Conservation (phyloP, 2,797 vertebrate genomes). For the Epinephelus awoara region DNA sequence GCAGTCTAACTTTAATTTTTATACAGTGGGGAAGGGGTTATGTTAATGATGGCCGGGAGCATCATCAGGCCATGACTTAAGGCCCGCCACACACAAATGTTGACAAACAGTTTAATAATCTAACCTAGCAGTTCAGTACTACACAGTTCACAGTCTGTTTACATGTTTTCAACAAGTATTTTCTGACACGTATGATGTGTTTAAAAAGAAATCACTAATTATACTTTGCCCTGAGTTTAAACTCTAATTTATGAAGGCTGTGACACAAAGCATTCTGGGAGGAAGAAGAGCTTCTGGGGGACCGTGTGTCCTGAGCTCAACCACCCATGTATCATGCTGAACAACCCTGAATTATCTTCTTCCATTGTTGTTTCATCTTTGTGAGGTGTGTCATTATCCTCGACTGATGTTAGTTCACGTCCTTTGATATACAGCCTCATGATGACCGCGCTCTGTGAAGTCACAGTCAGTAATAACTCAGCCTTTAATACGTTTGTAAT, state of each 20-base stretch:
- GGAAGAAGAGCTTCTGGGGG: slow-evolving; percentile 21
- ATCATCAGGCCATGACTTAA: too few species aligned
- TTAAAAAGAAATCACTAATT: too few species aligned
- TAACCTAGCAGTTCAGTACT: too few species aligned
- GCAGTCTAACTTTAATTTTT: too few species aligned
- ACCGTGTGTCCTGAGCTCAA: slow-evolving; percentile 24
- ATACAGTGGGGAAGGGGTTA: too few species aligned
- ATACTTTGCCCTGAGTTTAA: not conserved
- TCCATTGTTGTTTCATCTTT: slow-evolving; percentile 49
- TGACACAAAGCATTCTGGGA: slow-evolving; percentile 34
- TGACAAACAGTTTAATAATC: too few species aligned
- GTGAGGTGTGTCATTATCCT: slow-evolving; percentile 53
- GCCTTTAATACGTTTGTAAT: not conserved
- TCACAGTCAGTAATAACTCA: not conserved
- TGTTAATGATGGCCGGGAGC: too few species aligned
- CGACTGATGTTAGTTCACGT: slow-evolving; percentile 3
- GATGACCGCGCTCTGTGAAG: not conserved
- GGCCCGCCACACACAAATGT: too few species aligned
- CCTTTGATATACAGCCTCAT: slow-evolving; percentile 38
- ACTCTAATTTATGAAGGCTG: slow-evolving; percentile 37
- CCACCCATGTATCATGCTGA: slow-evolving; percentile 44
- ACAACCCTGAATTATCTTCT: slow-evolving; percentile 57
- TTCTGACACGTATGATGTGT: too few species aligned
- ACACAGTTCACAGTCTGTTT: too few species aligned
- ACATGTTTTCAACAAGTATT: too few species aligned